Percentiles rank a stretch among this genome's conserved stretches.
Evolutionary conservation across 2,888 invertebrate genomes (phyloP).

Genomic region (Labia minor): DNA sequence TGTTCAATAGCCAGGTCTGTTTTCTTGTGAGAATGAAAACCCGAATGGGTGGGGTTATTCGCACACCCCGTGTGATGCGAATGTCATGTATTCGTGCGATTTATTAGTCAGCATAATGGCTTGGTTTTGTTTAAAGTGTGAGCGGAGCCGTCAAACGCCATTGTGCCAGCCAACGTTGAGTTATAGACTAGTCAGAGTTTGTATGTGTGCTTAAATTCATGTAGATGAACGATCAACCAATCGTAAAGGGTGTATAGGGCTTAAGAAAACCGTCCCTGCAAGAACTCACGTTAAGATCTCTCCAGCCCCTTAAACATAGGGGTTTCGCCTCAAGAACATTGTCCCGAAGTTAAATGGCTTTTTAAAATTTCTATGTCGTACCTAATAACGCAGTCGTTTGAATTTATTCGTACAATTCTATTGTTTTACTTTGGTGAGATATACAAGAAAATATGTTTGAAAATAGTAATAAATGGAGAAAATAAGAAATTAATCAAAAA

Average conservation of each 20-base stretch:
- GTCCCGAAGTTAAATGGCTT: background rate
- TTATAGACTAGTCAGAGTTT: background rate
- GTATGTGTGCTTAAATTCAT: background rate
- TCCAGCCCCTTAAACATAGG: background rate
- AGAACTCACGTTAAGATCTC: background rate
- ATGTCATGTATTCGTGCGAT: slow-evolving; percentile 3
- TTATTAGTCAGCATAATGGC: slow-evolving; percentile 5
- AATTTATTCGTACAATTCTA: background rate
- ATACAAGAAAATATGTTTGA: too few relatives aligned
- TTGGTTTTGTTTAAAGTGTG: slow-evolving; percentile 1
- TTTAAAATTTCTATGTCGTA: background rate
- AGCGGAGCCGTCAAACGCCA: background rate
- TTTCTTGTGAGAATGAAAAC: background rate
- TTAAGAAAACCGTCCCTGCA: background rate
- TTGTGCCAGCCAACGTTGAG: background rate
- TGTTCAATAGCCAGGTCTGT: background rate
- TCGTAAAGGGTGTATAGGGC: background rate
- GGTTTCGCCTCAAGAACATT: background rate
- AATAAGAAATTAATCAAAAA: too few relatives aligned
- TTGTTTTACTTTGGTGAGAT: background rate
- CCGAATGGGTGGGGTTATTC: background rate
- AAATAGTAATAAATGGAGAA: too few relatives aligned
- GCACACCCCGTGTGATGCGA: background rate
- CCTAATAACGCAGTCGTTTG: background rate
- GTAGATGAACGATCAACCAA: background rate